Base-by-base conservation (phyloP, 2,113 vertebrate species). In the Vulpes vulpes region DNA sequence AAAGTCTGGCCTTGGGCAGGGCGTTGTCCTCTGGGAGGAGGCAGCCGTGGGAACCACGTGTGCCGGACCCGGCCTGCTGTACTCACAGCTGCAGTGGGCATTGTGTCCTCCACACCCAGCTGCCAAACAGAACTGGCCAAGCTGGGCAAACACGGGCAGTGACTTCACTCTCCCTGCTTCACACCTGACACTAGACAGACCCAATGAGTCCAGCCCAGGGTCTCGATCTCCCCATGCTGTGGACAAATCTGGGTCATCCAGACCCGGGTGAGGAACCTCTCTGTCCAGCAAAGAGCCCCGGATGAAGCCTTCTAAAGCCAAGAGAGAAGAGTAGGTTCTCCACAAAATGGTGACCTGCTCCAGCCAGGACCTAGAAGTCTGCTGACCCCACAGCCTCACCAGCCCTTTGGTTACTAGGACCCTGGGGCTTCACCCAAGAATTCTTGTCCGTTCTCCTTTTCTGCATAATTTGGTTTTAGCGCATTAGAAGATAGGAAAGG, bases 71-170 rank as follows among this genome's bases (percentile, higher is more conserved):
- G 0, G 73, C 67, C 64, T 60, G 83, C 91, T 79, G 23, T 73
- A 60, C 82, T 69, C 83, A 80, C 91, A 78, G 69, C 1, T 2
- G 27, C 53, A 17, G 43, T 71, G 96, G 89, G 92, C 78, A 3
- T 60, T 93, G n/a, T 16, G 82, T 92, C 60, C 93, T 94, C 79
- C 79, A 96, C 86, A 84, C 93, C 93, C 90, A 87, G 55, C 94
- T 86, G 93, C 87, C 86, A 91, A 78, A 95, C 81, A 91, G 79
- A 88, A 91, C 74, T 35, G 62, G 65, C 88, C 8, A 25, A 17
- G 55, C 25, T 74, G 82, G 90, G 65, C 94, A 97, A 96, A 97
- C 86, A 93, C 2, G 0, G 71, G 35, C 93, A 17, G n/a, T 16
- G 65, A 60, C 85, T 69, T 23, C 79, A 32, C 59, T 73, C 23